Percentiles rank a stretch among this genome's conserved stretches.
phyloP scores from a whole-genome alignment of 2,113 vertebrate genomes.

The Apus apus region DNA sequence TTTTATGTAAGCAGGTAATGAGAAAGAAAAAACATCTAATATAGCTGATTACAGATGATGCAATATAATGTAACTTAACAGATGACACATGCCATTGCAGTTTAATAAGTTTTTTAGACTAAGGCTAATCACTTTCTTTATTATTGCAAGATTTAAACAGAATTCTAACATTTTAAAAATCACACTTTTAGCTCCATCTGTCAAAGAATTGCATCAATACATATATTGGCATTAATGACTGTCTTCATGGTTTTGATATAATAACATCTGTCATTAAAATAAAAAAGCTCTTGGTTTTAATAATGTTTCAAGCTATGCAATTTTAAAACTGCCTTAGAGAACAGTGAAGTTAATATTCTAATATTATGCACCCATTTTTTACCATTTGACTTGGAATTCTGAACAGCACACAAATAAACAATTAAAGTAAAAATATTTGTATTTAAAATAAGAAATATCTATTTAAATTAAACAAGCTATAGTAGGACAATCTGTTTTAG shows the following conservation, averaged over 20 bases:
- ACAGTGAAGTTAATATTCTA: background rate
- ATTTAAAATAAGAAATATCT: background rate
- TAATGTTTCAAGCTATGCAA: background rate
- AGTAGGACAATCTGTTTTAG: background rate
- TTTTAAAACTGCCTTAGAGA: background rate
- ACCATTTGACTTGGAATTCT: background rate
- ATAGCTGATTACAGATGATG: background rate
- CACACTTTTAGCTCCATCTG: background rate
- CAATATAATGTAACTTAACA: background rate
- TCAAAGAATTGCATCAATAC: background rate
- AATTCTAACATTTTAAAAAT: background rate
- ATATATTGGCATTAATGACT: background rate
- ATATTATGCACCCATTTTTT: background rate
- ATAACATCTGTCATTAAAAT: background rate
- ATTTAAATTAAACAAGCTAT: background rate
- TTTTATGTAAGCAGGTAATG: background rate
- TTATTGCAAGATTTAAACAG: background rate
- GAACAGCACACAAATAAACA: background rate
- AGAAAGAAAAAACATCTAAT: background rate
- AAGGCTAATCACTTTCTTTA: background rate
- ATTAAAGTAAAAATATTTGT: background rate
- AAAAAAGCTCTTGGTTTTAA: background rate
- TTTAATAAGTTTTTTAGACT: background rate
- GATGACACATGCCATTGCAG: background rate
- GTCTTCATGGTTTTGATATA: background rate